phyloP scores from a whole-genome alignment of 2,888 invertebrate species.

The Hyles lineata region DNA sequence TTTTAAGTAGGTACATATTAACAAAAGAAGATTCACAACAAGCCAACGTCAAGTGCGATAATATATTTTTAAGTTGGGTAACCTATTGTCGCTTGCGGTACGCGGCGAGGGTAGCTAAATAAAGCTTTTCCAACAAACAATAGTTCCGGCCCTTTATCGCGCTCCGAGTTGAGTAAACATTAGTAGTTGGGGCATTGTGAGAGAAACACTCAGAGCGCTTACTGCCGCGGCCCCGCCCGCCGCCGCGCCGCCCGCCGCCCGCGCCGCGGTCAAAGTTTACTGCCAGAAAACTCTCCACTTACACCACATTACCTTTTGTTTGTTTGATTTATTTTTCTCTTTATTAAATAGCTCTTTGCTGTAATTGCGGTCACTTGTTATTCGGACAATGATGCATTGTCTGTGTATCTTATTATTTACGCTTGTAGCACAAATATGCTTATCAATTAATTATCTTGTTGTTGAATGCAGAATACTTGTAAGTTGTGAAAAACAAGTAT shows the following conservation, averaged over 20 bases:
- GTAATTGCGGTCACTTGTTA: constrained; percentile 27
- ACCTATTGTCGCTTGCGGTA: constrained; percentile 78
- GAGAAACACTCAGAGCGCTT: constrained; percentile 31
- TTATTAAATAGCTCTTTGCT: constrained; percentile 41
- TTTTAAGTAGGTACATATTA: not conserved
- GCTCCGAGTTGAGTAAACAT: constrained; percentile 81
- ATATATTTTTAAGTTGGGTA: constrained; percentile 84
- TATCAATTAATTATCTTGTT: not conserved
- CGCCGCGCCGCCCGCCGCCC: constrained; percentile 43
- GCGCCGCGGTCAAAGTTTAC: constrained; percentile 69
- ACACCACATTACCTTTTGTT: constrained; percentile 76
- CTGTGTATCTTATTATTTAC: not conserved
- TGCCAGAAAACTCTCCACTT: constrained; percentile 74
- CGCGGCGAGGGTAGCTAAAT: constrained; percentile 80
- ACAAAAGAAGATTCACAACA: constrained; percentile 48
- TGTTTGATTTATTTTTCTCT: constrained; percentile 69
- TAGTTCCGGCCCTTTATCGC: constrained; percentile 85
- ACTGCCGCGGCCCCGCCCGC: constrained; percentile 42
- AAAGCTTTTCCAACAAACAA: constrained; percentile 85
- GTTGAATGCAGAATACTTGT: too few relatives aligned
- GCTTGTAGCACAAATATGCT: not conserved
- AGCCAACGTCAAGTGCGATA: constrained; percentile 67
- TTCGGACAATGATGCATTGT: constrained; percentile 18
- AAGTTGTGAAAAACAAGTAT: too few relatives aligned
- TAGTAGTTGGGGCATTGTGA: constrained; percentile 80